These are phyloP conservation scores for Stictocephala bisonia DNA, from an alignment of 2,888 invertebrate species.

Conservation along the genomic window DNA sequence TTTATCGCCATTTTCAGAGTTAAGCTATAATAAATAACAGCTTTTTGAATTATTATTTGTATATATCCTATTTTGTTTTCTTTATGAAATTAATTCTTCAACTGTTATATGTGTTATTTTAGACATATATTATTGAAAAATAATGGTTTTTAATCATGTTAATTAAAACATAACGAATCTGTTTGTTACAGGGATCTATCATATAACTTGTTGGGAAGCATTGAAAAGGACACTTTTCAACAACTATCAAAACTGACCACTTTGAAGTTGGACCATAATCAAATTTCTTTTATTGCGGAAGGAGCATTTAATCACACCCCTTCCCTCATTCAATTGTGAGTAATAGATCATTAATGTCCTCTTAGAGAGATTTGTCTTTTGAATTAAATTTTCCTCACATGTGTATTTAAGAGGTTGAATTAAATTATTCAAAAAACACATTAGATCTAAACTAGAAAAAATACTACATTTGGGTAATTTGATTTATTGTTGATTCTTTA, in stretches of 20 bases:
- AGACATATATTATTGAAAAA: neutral
- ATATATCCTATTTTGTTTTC: no score
- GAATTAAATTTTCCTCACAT: no score
- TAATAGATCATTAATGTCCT: no score
- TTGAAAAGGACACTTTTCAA: constrained; percentile 78
- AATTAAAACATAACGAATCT: neutral
- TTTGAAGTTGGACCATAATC: constrained; percentile 78
- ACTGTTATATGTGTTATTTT: neutral
- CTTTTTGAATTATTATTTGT: no score
- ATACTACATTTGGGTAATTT: no score
- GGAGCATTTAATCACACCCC: constrained; percentile 79
- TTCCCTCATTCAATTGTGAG: constrained; percentile 75
- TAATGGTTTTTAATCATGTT: neutral
- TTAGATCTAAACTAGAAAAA: no score
- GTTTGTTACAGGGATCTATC: constrained; percentile 75
- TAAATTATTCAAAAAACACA: no score
- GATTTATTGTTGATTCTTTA: no score
- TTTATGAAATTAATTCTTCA: neutral
- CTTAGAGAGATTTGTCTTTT: no score
- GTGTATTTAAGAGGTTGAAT: no score
- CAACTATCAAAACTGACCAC: constrained; percentile 77
- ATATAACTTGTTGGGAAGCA: constrained; percentile 76
- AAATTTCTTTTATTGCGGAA: constrained; percentile 78
- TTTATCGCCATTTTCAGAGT: no score
- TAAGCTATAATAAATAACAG: no score